Conservation (phyloP, 2,888 invertebrate genomes). For the Drosophila meridiana region DNA sequence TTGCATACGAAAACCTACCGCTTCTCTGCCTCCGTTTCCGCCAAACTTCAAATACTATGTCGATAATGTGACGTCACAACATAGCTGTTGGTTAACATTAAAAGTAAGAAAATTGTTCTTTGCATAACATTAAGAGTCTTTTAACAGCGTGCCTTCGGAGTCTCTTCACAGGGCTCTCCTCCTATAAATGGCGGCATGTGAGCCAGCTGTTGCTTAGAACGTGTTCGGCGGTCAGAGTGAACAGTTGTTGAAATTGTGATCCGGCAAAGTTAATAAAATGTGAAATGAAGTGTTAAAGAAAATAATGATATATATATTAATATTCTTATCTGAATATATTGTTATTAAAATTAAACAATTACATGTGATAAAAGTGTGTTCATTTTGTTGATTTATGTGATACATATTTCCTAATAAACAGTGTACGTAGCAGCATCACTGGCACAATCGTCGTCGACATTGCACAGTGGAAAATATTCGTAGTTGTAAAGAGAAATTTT, state of each 20-base stretch:
- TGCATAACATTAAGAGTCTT: not conserved
- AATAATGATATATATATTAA: not conserved
- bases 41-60: not conserved
- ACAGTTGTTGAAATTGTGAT: constrained; percentile 34
- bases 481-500: constrained; percentile 1
- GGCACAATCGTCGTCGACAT: constrained; percentile 1
- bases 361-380: not conserved
- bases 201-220: constrained; percentile 8
- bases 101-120: not conserved
- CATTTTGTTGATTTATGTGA: not conserved
- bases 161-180: not conserved
- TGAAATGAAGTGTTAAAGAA: not conserved
- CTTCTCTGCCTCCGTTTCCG: not conserved
- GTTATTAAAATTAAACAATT: not conserved
- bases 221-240: constrained; percentile 5
- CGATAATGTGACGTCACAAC: not conserved
- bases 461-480: constrained; percentile 21
- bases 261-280: not conserved
- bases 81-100: not conserved
- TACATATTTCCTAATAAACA: not conserved
- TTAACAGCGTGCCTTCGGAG: not conserved
- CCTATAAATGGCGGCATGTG: not conserved
- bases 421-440: constrained; percentile 37
- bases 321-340: not conserved
- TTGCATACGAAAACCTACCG: no score